phyloP scores from a whole-genome alignment of 1,140 invertebrate genomes.

The Zaprionus taronus region DNA sequence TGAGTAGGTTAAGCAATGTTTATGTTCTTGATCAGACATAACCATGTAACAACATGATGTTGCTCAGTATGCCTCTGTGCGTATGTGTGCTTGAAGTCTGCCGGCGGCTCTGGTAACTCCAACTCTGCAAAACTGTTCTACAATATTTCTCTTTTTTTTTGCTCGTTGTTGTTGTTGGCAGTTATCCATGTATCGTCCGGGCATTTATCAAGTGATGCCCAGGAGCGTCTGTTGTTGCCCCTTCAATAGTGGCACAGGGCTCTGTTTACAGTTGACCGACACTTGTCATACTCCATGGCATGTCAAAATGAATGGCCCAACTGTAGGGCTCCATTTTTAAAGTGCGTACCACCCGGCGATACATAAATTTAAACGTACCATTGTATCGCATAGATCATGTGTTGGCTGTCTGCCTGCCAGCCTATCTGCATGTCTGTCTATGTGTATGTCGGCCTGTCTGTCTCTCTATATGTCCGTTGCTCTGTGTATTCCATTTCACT shows the following conservation, averaged over 20 bases:
- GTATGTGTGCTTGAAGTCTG: too few species aligned
- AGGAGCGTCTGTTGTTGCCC: slow-evolving; percentile 23
- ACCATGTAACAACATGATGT: too few species aligned
- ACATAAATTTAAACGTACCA: slow-evolving; percentile 58
- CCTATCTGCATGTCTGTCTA: slow-evolving; percentile 8
- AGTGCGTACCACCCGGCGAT: slow-evolving; percentile 34
- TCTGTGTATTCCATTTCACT: slow-evolving; percentile 1
- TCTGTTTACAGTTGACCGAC: slow-evolving; percentile 63
- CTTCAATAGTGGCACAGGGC: neutral
- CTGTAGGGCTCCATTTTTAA: slow-evolving; percentile 36
- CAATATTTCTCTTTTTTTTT: neutral
- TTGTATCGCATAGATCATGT: slow-evolving; percentile 58
- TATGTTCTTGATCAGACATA: too few species aligned
- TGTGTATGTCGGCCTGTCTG: slow-evolving; percentile 22
- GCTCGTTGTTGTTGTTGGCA: slow-evolving; percentile 5
- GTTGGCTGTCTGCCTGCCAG: slow-evolving; percentile 1
- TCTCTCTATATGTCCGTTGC: slow-evolving; percentile 5
- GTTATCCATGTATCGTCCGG: slow-evolving; percentile 24
- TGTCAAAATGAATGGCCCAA: slow-evolving; percentile 45
- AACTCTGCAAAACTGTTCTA: neutral
- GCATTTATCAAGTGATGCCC: slow-evolving; percentile 49
- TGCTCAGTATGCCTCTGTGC: too few species aligned
- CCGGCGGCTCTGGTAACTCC: too few species aligned
- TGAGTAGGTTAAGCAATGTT: neutral
- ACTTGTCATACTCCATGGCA: slow-evolving; percentile 59